Evolutionary conservation across 2,113 vertebrate species (phyloP).

Genomic region (Psettodes erumei): DNA sequence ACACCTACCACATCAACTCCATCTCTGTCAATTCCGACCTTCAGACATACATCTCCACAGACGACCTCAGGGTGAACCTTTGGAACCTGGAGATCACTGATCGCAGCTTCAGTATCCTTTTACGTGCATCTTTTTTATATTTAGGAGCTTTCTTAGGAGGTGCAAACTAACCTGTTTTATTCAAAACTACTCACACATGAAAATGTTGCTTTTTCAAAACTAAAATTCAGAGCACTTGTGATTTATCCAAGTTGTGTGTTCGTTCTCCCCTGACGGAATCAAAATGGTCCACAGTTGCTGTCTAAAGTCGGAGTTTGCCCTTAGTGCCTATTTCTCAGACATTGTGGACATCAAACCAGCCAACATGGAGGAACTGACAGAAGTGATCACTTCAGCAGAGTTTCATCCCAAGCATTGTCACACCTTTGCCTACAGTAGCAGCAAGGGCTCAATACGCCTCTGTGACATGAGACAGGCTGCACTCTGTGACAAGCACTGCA

Average conservation of each 20-base stretch:
- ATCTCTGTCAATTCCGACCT: constrained; percentile 98
- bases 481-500: constrained; percentile 94
- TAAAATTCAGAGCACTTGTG: background rate
- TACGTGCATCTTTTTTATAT: background rate
- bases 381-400: constrained; percentile 95
- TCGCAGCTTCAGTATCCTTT: constrained; percentile 98
- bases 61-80: constrained; percentile 95
- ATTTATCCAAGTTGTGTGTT: background rate
- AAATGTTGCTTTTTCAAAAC: background rate
- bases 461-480: constrained; percentile 94
- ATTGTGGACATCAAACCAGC: constrained; percentile 96
- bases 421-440: constrained; percentile 98
- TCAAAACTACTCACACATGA: too few species aligned
- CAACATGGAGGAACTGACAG: constrained; percentile 98
- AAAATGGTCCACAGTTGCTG: background rate
- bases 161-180: too few species aligned
- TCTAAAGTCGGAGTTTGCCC: background rate
- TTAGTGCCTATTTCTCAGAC: constrained; percentile 86
- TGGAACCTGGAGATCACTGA: constrained; percentile 98
- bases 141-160: background rate
- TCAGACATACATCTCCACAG: constrained; percentile 96
- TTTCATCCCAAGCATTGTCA: constrained; percentile 96
- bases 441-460: constrained; percentile 95
- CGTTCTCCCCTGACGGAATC: background rate
- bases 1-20: constrained; percentile 99